Evolutionary conservation across 2,113 vertebrate species (phyloP).

Genomic region (Antechinus flavipes): DNA sequence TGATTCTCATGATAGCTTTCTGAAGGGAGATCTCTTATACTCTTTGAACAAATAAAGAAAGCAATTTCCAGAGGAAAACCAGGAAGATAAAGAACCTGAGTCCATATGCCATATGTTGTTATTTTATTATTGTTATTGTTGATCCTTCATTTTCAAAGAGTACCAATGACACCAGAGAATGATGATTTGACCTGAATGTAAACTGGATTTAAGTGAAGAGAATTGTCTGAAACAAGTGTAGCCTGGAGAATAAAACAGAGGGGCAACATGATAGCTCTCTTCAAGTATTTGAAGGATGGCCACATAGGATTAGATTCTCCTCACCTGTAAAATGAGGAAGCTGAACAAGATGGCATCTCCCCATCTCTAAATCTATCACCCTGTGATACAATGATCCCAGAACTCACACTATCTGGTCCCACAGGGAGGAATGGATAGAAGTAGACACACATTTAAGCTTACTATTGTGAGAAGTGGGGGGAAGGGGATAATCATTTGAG

Average conservation of each 20-base stretch:
- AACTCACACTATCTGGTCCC: not conserved
- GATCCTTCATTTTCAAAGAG: not conserved
- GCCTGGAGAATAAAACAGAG: not conserved
- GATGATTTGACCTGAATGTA: not conserved
- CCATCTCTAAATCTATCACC: not conserved
- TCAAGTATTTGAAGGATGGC: not conserved
- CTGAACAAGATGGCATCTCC: not conserved
- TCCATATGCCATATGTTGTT: not conserved
- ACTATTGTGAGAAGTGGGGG: not conserved
- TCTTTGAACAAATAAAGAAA: not conserved
- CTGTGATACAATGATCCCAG: not conserved
- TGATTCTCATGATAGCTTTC: no score
- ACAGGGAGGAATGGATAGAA: not conserved
- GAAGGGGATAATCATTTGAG: not conserved
- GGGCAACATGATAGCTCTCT: not conserved
- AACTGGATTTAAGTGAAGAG: not conserved
- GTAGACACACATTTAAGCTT: not conserved
- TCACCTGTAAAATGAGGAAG: slow-evolving; percentile 1
- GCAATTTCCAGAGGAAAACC: not conserved
- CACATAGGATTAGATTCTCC: not conserved
- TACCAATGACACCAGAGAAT: not conserved
- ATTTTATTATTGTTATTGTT: not conserved
- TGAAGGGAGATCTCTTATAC: no score
- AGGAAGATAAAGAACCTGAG: not conserved
- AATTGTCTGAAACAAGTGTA: not conserved